Percentiles rank a stretch among this genome's conserved stretches.
phyloP scores from a whole-genome alignment of 2,113 vertebrate genomes.

The Sinocyclocheilus rhinocerous region DNA sequence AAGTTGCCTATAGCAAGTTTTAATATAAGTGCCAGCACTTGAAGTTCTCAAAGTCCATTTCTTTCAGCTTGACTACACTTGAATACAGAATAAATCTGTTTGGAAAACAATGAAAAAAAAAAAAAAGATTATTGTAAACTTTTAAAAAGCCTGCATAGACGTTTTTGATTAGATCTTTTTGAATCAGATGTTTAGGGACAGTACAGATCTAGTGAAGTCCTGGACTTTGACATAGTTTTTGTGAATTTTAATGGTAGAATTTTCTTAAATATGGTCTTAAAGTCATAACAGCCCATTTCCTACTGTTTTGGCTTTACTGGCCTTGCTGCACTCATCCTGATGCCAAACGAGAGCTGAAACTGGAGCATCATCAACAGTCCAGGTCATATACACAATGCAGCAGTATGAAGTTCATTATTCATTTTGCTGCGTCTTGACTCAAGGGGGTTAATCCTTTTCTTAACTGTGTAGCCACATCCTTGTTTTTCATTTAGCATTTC shows the following conservation, averaged over 20 bases:
- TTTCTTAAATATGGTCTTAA: too few species aligned
- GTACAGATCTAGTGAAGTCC: too few species aligned
- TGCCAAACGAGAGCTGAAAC: too few species aligned
- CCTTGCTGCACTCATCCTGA: background rate
- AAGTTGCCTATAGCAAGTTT: too few species aligned
- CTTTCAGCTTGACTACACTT: background rate
- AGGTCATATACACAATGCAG: background rate
- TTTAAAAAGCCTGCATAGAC: background rate
- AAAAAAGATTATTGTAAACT: background rate
- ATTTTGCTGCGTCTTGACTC: background rate
- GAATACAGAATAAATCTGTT: background rate
- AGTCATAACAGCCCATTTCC: too few species aligned
- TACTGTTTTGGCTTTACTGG: background rate
- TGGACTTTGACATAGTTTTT: too few species aligned
- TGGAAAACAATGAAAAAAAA: background rate
- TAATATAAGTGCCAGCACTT: too few species aligned
- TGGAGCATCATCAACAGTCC: too few species aligned
- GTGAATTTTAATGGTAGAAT: too few species aligned
- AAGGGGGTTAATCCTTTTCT: background rate
- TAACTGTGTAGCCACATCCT: background rate
- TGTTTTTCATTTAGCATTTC: background rate
- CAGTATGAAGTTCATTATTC: background rate
- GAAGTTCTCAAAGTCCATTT: background rate
- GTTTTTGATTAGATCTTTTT: background rate
- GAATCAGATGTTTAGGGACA: background rate